phyloP scores from a whole-genome alignment of 2,888 invertebrate genomes.

The Abrostola tripartita region DNA sequence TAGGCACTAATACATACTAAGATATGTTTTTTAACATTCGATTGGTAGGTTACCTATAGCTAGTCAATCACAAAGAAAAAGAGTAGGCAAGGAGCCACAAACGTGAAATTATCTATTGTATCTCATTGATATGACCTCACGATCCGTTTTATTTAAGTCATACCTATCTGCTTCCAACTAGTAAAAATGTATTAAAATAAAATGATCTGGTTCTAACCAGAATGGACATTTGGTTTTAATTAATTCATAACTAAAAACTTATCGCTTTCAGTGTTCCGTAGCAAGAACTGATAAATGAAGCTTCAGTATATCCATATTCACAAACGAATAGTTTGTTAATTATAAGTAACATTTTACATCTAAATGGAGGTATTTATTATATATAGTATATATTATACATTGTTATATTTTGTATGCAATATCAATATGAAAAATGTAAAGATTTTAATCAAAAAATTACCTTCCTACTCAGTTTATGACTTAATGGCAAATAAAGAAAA shows the following conservation, averaged over 20 bases:
- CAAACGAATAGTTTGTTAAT: too few species aligned
- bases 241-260: slow-evolving; percentile 1
- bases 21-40: too few species aligned
- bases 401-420: too few species aligned
- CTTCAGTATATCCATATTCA: too few species aligned
- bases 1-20: too few species aligned
- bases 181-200: neutral
- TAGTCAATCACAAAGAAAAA: slow-evolving; percentile 1
- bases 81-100: slow-evolving; percentile 5
- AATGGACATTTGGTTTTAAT: neutral
- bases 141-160: slow-evolving; percentile 15
- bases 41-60: too few species aligned
- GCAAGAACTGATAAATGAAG: slow-evolving; percentile 2
- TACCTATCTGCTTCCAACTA: slow-evolving; percentile 13
- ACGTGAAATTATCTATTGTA: slow-evolving; percentile 8
- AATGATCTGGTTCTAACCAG: slow-evolving; percentile 1
- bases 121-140: slow-evolving; percentile 6
- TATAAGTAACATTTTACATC: too few species aligned
- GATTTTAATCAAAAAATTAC: too few species aligned
- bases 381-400: too few species aligned
- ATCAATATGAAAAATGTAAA: too few species aligned
- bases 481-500: neutral
- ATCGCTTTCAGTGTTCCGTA: slow-evolving; percentile 2
- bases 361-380: too few species aligned
- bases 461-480: neutral